These are phyloP conservation scores for Stenodera caucasica DNA, from an alignment of 2,888 invertebrate genomes.

Conservation along the genomic window DNA sequence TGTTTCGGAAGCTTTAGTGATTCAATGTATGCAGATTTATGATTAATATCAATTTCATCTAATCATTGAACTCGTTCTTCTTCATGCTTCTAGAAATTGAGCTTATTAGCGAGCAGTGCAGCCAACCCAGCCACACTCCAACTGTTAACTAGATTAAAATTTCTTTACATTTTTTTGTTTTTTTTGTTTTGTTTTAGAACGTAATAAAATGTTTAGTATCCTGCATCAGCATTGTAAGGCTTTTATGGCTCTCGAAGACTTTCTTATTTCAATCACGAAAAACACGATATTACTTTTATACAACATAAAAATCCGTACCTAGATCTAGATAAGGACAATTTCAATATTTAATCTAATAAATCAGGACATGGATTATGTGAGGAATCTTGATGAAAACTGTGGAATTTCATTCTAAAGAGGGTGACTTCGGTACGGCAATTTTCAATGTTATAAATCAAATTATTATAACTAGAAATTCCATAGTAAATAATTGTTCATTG, in stretches of 20 bases:
- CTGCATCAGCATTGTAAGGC: conserved; percentile 36
- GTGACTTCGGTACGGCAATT: not conserved
- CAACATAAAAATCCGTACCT: too few species aligned
- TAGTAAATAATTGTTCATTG: not conserved
- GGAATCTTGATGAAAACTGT: conserved; percentile 6
- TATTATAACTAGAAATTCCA: not conserved
- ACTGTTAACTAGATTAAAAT: not conserved
- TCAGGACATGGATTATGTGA: not conserved
- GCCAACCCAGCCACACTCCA: too few species aligned
- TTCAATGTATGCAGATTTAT: too few species aligned
- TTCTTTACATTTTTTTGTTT: not conserved
- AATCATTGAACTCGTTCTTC: too few species aligned
- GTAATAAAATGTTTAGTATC: conserved; percentile 50
- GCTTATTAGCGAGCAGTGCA: too few species aligned
- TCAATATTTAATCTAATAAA: not conserved
- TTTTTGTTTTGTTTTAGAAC: conserved; percentile 34
- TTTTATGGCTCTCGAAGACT: conserved; percentile 33
- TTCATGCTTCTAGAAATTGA: too few species aligned
- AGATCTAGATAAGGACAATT: not conserved
- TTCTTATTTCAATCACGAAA: not conserved
- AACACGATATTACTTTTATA: not conserved
- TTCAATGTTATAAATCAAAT: not conserved
- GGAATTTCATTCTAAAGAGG: not conserved
- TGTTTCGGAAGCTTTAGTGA: too few species aligned
- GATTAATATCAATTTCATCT: too few species aligned